Conservation (phyloP, 2,888 invertebrate genomes). For the Leucania comma region DNA sequence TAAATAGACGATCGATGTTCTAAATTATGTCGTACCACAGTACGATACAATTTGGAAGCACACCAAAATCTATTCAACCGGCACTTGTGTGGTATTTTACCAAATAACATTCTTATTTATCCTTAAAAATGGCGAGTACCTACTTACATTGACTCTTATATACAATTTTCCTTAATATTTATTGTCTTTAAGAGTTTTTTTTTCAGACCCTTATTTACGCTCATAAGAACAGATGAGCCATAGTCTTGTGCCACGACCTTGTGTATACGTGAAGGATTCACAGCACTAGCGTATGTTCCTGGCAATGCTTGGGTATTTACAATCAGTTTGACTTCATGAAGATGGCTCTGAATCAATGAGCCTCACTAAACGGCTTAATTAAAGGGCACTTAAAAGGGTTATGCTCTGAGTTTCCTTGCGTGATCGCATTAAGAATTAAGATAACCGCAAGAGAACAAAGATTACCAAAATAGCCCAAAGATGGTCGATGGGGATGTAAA, state of each 20-base stretch:
- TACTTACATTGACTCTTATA: background rate
- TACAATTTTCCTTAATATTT: background rate
- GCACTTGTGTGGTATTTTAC: background rate
- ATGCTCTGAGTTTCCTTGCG: too few species aligned
- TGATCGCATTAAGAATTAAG: too few species aligned
- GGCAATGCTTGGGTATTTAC: background rate
- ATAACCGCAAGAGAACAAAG: too few species aligned
- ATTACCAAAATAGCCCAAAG: too few species aligned
- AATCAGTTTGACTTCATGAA: background rate
- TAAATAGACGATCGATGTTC: background rate
- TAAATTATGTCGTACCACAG: background rate
- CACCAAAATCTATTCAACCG: background rate
- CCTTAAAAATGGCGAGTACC: too few species aligned
- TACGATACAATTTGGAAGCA: background rate
- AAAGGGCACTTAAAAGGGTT: too few species aligned
- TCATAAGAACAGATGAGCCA: background rate
- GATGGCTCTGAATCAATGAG: too few species aligned
- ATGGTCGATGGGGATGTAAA: too few species aligned
- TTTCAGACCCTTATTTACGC: background rate
- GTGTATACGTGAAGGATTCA: background rate
- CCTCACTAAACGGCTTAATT: too few species aligned
- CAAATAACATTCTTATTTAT: background rate
- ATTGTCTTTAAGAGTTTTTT: constrained; percentile 7
- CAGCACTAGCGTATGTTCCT: background rate
- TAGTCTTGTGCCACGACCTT: background rate